Evolutionary conservation across 2,113 vertebrate species (phyloP).

Genomic region (Isurus oxyrinchus): DNA sequence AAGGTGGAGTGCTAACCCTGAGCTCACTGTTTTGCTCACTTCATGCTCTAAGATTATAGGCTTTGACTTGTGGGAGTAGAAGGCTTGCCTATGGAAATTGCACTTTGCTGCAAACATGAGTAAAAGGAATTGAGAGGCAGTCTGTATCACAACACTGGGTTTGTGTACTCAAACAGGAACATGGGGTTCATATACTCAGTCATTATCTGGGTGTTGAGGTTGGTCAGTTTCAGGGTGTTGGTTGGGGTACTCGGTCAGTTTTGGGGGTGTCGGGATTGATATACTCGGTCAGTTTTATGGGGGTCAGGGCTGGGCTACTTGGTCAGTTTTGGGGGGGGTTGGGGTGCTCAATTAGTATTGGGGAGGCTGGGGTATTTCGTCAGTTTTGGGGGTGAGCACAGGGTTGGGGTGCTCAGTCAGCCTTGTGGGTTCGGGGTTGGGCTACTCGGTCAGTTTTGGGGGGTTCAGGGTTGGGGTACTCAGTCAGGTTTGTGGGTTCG

Average conservation of each 20-base stretch:
- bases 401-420: background rate
- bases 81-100: background rate
- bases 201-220: background rate
- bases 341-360: no score
- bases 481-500: background rate
- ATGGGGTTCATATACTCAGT: background rate
- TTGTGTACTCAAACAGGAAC: background rate
- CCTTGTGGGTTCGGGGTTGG: background rate
- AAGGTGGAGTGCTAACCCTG: background rate
- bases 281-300: background rate
- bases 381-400: background rate
- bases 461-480: background rate
- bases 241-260: background rate
- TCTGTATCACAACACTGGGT: background rate
- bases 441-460: background rate
- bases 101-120: background rate
- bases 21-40: background rate
- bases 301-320: background rate
- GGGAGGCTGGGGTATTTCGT: no score
- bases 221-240: background rate
- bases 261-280: background rate
- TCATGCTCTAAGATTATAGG: background rate
- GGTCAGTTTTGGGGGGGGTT: no score
- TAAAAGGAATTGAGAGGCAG: background rate
- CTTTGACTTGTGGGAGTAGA: background rate